A percentile compares a stretch with the other conserved stretches of the same genome.
Conservation (phyloP, 2,113 vertebrate species). For the Hemichromis elongatus region DNA sequence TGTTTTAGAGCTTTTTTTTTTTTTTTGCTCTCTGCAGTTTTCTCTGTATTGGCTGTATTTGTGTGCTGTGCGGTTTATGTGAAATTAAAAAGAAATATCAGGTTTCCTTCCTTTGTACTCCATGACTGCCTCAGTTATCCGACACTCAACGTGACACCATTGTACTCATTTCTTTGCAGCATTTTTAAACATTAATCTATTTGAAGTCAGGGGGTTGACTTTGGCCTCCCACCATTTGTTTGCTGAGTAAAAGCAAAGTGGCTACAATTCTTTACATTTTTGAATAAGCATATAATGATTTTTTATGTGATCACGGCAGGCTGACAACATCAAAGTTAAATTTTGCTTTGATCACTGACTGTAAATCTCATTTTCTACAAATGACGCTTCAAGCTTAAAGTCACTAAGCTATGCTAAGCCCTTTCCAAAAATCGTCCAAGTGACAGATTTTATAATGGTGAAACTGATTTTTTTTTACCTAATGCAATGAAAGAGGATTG, state of each 20-base stretch:
- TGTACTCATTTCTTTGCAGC: background rate
- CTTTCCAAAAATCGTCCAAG: constrained; percentile 22
- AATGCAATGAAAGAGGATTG: constrained; percentile 12
- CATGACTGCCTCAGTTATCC: background rate
- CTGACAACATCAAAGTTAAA: constrained; percentile 42
- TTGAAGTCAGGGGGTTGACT: background rate
- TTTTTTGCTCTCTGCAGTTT: background rate
- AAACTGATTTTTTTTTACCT: background rate
- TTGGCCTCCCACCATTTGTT: background rate
- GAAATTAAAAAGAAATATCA: background rate
- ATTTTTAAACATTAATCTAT: background rate
- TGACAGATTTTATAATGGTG: constrained; percentile 14
- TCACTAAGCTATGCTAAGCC: constrained; percentile 31
- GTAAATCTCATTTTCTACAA: constrained; percentile 50
- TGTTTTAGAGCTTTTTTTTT: background rate
- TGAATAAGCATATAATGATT: background rate
- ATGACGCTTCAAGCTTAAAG: constrained; percentile 22
- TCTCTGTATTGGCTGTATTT: background rate
- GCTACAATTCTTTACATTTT: background rate
- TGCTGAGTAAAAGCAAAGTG: background rate
- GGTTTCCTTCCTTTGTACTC: background rate
- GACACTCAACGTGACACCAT: background rate
- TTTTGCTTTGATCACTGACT: constrained; percentile 39
- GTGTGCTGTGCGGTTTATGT: background rate
- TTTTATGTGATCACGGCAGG: background rate